Conservation (phyloP, 2,888 invertebrate genomes). For the Drosophila anomalata region DNA sequence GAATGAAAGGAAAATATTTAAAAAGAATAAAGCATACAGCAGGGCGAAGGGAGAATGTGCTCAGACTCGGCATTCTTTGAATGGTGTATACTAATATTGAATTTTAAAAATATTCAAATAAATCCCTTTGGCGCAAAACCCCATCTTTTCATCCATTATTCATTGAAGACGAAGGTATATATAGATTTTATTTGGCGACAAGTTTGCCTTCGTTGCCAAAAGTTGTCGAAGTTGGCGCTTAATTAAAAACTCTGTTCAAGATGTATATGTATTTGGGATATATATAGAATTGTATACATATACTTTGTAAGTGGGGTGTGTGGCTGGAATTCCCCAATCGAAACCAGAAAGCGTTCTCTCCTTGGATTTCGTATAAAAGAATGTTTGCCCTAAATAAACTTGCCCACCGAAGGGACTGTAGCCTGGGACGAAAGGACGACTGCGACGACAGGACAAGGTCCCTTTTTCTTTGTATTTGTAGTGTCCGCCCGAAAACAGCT, state of each 20-base stretch:
- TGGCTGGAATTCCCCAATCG: conserved; percentile 39
- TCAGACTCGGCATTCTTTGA: conserved; percentile 13
- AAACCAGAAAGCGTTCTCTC: conserved; percentile 30
- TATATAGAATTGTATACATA: neutral
- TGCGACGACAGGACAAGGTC: too few species aligned
- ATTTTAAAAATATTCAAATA: conserved; percentile 24
- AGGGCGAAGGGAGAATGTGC: neutral
- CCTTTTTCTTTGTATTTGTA: conserved; percentile 2
- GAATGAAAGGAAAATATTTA: conserved; percentile 5
- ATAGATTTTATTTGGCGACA: conserved; percentile 8
- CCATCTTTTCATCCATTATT: neutral
- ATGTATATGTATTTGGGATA: neutral
- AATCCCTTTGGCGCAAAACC: conserved; percentile 3
- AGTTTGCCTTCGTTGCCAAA: conserved; percentile 10
- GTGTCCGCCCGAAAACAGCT: conserved; percentile 25
- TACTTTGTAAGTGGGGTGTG: neutral
- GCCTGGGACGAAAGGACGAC: neutral
- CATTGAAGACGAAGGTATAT: neutral
- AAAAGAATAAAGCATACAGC: neutral
- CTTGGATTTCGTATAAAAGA: conserved; percentile 51
- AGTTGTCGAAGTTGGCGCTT: conserved; percentile 32
- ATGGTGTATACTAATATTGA: conserved; percentile 16
- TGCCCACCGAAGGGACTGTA: conserved; percentile 44
- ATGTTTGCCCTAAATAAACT: conserved; percentile 63
- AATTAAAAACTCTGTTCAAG: conserved; percentile 54